A percentile compares a stretch with the other conserved stretches of the same genome.
Conservation (phyloP, 92 coral and sea anemone species). For the Epizoanthus fatuus region DNA sequence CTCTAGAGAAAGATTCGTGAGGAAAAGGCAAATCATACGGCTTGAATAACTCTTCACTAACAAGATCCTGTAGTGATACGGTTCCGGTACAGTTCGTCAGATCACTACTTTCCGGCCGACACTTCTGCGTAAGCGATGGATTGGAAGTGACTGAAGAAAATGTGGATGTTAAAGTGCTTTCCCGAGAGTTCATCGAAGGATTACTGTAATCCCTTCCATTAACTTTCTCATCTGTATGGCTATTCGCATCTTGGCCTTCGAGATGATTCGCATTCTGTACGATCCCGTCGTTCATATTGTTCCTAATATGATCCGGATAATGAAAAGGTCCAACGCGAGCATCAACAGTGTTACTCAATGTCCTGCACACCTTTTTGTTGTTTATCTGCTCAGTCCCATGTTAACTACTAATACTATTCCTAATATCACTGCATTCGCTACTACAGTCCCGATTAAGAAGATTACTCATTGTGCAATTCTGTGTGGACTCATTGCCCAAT, state of each 20-base stretch:
- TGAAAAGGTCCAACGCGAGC: background rate
- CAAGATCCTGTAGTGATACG: slow-evolving; percentile 1
- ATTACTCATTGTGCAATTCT: background rate
- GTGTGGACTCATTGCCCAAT: background rate
- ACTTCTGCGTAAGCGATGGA: background rate
- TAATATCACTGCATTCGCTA: background rate
- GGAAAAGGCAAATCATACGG: slow-evolving; percentile 45
- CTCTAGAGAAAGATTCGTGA: slow-evolving; percentile 31
- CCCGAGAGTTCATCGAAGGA: background rate
- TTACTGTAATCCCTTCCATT: background rate
- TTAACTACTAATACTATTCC: background rate
- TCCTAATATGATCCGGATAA: slow-evolving; percentile 7
- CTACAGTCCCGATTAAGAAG: background rate
- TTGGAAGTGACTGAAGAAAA: slow-evolving; percentile 6
- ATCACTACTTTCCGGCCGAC: slow-evolving; percentile 5
- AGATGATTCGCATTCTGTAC: background rate
- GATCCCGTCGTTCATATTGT: background rate
- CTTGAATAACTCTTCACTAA: slow-evolving; percentile 18
- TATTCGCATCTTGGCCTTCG: background rate
- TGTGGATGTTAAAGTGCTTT: background rate
- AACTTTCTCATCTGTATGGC: background rate
- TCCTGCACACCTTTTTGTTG: background rate
- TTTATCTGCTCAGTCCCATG: background rate
- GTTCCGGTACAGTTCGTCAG: slow-evolving; percentile 9
- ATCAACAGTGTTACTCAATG: background rate